Base-by-base conservation (phyloP, 1,140 invertebrate species). In the Tigriopus japonicus region DNA sequence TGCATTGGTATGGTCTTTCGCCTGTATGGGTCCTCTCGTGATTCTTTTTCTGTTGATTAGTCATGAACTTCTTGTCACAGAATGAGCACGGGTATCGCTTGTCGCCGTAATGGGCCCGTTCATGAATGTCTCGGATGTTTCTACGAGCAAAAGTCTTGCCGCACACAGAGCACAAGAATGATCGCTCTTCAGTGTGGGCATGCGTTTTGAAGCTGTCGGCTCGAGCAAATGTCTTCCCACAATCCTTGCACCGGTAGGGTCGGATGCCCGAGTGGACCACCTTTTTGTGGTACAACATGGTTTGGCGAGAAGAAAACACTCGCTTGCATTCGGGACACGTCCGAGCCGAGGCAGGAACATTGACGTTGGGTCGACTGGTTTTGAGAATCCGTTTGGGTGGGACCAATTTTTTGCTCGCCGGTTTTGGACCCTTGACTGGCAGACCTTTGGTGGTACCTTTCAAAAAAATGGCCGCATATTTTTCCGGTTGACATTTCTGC, bases 21-120 rank as follows among this genome's bases (percentile, higher is more conserved):
- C 66, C 66, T 1, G 66, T 68, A 59, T 68, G 67, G 7, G 66
- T 65, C 23, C 66, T 40, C 41, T 63, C 59, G 54, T 68, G 67
- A 56, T 68, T 67, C 42, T 65, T 66, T 1, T 65, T 62, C 42
- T 66, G 63, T 28, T 67, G 66, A 2, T 63, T 63, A 15, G 64
- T 67, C 14, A 65, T 64, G 43, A 67, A 67, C 41, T 63, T 62
- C 56, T 67, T 66, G 28, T 61, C 52, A 58, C 66, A 67, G 14
- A 63, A 60, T 14, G 64, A 59, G 52, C 66, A 67, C 6, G 62
- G 62, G 52, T 67, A 66, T 9, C 63, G 65, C 24, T 62, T 63
- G 52, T 67, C 66, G 12, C 64, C 64, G 28, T 61, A 64, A 43
- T 67, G 66, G 15, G 62, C 63, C 19, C 66, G 40, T 64, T 66